Evolutionary conservation across 2,113 vertebrate genomes (phyloP).

Genomic region (Notothenia coriiceps): DNA sequence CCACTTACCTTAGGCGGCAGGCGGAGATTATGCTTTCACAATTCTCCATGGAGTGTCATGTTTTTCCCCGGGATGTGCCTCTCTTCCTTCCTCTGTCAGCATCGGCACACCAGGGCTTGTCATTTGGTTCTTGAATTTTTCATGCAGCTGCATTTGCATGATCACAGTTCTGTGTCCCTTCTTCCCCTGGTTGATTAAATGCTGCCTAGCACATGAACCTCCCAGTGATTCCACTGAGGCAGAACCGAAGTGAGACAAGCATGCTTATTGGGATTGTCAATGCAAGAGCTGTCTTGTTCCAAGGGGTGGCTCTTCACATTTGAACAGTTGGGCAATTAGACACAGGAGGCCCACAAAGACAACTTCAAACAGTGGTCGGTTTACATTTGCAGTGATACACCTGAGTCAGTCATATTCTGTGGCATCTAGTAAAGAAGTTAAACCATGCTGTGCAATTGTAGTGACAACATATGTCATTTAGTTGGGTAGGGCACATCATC

Average conservation of each 20-base stretch:
- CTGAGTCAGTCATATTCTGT: conserved; percentile 13
- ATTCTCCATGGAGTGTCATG: conserved; percentile 76
- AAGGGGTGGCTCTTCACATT: conserved; percentile 59
- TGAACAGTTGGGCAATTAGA: conserved; percentile 62
- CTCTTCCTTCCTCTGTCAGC: conserved; percentile 72
- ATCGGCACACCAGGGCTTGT: conserved; percentile 70
- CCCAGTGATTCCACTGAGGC: conserved; percentile 60
- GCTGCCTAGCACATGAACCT: conserved; percentile 62
- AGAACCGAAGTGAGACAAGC: conserved; percentile 64
- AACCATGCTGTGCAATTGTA: not conserved
- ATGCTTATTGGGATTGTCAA: conserved; percentile 69
- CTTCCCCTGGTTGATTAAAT: conserved; percentile 60
- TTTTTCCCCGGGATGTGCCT: conserved; percentile 64
- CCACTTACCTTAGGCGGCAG: conserved; percentile 81
- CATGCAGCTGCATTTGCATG: conserved; percentile 79
- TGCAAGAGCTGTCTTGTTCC: conserved; percentile 72
- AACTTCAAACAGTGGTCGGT: conserved; percentile 41
- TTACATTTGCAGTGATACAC: conserved; percentile 28
- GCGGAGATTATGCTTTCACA: conserved; percentile 79
- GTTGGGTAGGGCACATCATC: not conserved
- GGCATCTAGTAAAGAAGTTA: conserved; percentile 1
- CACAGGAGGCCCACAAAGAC: conserved; percentile 28
- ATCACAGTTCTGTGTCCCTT: conserved; percentile 69
- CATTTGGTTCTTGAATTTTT: conserved; percentile 81
- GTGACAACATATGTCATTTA: not conserved